Conservation (phyloP, 2,888 invertebrate genomes). For the Entomobrya multifasciata region DNA sequence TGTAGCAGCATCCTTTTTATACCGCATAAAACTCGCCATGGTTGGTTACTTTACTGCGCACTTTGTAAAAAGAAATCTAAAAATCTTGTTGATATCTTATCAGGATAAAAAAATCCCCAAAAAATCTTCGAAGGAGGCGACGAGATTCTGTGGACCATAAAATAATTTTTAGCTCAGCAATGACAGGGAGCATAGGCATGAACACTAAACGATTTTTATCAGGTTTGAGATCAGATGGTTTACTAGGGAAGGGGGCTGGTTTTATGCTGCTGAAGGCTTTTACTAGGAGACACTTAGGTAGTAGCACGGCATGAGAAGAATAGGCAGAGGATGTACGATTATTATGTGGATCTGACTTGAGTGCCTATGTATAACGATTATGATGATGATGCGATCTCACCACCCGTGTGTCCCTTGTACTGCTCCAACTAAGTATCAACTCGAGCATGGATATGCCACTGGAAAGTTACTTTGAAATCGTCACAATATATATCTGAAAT, state of each 20-base stretch:
- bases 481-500: too few relatives aligned
- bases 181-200: slow-evolving; percentile 72
- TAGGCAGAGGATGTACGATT: not conserved
- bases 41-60: slow-evolving; percentile 8
- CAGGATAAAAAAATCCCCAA: slow-evolving; percentile 43
- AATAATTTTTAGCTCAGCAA: slow-evolving; percentile 67
- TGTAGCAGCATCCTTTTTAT: not conserved
- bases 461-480: too few relatives aligned
- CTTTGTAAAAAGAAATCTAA: too few relatives aligned
- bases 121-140: slow-evolving; percentile 66
- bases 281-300: not conserved
- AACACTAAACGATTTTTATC: slow-evolving; percentile 73
- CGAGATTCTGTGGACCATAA: slow-evolving; percentile 69
- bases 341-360: not conserved
- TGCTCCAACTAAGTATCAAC: too few relatives aligned
- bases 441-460: too few relatives aligned
- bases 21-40: slow-evolving; percentile 17
- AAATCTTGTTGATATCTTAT: slow-evolving; percentile 63
- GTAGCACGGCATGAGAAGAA: too few relatives aligned
- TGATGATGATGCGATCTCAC: slow-evolving; percentile 33
- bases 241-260: slow-evolving; percentile 27
- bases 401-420: too few relatives aligned
- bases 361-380: too few relatives aligned
- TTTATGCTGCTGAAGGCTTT: not conserved
- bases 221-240: slow-evolving; percentile 54